Evolutionary conservation across 2,113 vertebrate species (phyloP), one percentile per base, ranked within the genome.

Genomic region (Melanocharis versteri): DNA sequence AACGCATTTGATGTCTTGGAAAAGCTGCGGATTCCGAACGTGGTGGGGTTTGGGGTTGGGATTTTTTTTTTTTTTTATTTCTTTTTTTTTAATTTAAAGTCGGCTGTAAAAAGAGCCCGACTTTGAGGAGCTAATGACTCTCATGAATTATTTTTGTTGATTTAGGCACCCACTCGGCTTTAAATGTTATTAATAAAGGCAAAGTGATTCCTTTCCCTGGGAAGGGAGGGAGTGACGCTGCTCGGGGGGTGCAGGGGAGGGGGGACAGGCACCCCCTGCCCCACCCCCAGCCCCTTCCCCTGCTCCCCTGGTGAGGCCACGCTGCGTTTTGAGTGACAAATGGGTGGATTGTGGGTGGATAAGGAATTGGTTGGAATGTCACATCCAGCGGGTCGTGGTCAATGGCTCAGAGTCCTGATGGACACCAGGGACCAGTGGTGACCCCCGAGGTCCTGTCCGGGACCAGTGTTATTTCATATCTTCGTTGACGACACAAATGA

Each of bases 101-200:
- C 42, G 15, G 94, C 30, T 28, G 42, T 95, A 94, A 97, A 97
- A 96, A 71, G 92, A 97, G 88, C 84, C 94, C 6, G 9, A 82
- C 96, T 96, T 90, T 70, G 95, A 98, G 95, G 51, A 71, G 88
- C 97, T 97, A 97, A 98, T 78, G 95, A 97, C 83, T 76, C 94
- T 94, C 89, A 79, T 89, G 96, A 98, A 98, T 98, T 97, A 98
- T 97, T 97, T 97, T 71, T 95, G 96, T 96, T 98, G 98, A 97
- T 98, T 98, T 97, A 97, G 85, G 92, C 89, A 48, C 93, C 92
- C 93, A 47, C 94, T 97, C 81, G 3, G 66, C 96, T 94, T 96
- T 96, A 93, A 96, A 93, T 91, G 94, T 96, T 35, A 57, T 88
- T 75, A 68, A 97, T 94, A 95, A 87, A 92, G 85, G 62, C 62